Evolutionary conservation across 2,888 invertebrate species (phyloP), one percentile per base, ranked within the genome.

Genomic region (Cephus rjabovi): DNA sequence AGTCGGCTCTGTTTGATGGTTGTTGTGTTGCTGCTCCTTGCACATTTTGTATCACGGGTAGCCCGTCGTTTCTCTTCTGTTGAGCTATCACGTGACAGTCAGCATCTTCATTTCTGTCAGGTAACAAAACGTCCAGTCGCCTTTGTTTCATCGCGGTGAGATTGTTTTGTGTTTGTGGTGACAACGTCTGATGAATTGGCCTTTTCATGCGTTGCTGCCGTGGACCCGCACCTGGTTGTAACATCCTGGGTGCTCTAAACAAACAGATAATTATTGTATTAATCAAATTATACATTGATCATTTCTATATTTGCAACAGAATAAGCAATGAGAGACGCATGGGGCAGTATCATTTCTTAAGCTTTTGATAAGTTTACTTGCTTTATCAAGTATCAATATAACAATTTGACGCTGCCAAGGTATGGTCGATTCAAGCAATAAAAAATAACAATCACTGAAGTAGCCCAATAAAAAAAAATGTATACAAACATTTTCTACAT

Each of bases 31-130:
- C 84, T 34, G 87, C 82, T 76, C 96, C 95, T 92, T 96, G 95
- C 56, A 96, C 95, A 87, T 95, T 96, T 80, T 95, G 95, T 79
- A 96, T 96, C 87, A 96, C 93, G 0, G 96, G 96, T 79, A 96
- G 88, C 0, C 95, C 95, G 0, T 95, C 95, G 73, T 95, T 94
- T 84, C 95, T 94, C 81, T 95, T 95, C 88, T 95, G 95, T 92
- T 95, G 94, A 3, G 95, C 94, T 90, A 96, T 95, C 23, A 96
- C 95, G 86, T 95, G 95, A 87, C 96, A 96, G 86, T 96, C 96
- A 70, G 95, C 95, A 84, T 95, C 95, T 83, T 95, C 95, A 80
- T 95, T 95, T 87, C 94, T 94, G 76, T 95, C 95, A 0, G 95
- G 95, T 4, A 95, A 91, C 34, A 95, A 87, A 87, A 95, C 93